Evolutionary conservation across 2,888 invertebrate species (phyloP).

Genomic region (Alviniconcha strummeri): DNA sequence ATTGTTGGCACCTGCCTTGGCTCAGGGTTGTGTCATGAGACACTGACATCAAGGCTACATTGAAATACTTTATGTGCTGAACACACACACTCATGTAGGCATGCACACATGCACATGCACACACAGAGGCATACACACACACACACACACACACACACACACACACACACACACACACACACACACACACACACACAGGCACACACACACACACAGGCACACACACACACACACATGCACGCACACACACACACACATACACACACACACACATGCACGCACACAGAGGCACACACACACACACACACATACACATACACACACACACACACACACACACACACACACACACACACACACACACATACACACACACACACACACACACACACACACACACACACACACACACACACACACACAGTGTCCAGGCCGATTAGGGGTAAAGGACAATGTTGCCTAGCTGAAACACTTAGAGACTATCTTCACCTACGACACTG

Average conservation of each 20-base stretch:
- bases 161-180: background rate
- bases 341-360: background rate
- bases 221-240: constrained; percentile 4
- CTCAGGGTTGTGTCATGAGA: too few species aligned
- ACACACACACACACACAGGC: too few species aligned
- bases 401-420: background rate
- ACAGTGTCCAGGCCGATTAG: too few species aligned
- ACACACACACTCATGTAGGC: background rate
- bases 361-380: background rate
- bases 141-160: background rate
- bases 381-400: background rate
- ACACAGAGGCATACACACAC: background rate
- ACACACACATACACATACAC: background rate
- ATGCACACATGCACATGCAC: background rate
- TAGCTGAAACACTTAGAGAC: too few species aligned
- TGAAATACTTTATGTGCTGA: too few species aligned
- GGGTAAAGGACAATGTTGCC: too few species aligned
- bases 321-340: constrained; percentile 10
- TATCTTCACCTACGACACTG: too few species aligned
- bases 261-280: background rate
- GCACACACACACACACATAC: background rate
- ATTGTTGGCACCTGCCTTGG: too few species aligned
- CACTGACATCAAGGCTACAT: too few species aligned
- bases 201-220: too few species aligned
- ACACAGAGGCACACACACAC: background rate